Evolutionary conservation across 2,888 invertebrate species (phyloP).

Genomic region (Eilema caniola): DNA sequence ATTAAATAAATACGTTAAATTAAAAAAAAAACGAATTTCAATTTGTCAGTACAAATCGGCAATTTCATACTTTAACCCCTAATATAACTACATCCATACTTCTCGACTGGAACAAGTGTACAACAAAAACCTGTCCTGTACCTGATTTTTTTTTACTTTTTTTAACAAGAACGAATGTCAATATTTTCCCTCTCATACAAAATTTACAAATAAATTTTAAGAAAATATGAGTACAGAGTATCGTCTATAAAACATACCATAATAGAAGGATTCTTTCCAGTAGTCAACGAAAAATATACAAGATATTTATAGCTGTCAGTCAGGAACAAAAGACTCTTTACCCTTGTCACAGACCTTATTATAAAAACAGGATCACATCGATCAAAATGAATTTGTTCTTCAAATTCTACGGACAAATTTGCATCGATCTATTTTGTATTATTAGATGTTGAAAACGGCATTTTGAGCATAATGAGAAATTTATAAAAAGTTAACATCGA

Average conservation of each 20-base stretch:
- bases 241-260: conserved; percentile 2
- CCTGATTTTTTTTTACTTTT: too few species aligned
- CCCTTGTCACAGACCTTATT: conserved; percentile 16
- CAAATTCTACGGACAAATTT: neutral
- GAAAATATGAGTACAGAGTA: neutral
- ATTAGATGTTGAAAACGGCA: neutral
- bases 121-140: too few species aligned
- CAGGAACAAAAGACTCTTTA: conserved; percentile 8
- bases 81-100: too few species aligned
- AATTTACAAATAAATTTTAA: neutral
- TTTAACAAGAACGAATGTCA: neutral
- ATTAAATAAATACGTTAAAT: too few species aligned
- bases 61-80: too few species aligned
- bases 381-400: conserved; percentile 9
- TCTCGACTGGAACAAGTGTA: too few species aligned
- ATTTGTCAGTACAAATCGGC: too few species aligned
- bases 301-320: conserved; percentile 14
- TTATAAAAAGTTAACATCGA: neutral
- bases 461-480: neutral
- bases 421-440: neutral
- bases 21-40: too few species aligned
- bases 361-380: conserved; percentile 14
- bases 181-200: neutral
- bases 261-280: neutral
- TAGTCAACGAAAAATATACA: conserved; percentile 2